Base-by-base conservation (phyloP, 2,797 vertebrate genomes). In the Spea hammondii region DNA sequence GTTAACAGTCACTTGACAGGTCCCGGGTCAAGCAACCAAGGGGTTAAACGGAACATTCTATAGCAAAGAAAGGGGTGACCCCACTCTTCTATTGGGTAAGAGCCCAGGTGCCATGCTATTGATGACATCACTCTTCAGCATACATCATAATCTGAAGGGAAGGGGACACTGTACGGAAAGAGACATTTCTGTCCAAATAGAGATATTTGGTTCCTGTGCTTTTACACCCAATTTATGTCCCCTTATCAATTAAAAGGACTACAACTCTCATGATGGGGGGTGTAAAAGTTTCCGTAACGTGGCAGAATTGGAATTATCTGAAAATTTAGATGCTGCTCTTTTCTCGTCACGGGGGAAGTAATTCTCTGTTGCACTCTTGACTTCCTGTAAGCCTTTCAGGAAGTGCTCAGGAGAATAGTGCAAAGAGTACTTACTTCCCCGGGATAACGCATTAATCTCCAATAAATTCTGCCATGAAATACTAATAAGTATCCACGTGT, bases 21-120 rank as follows among this genome's bases (percentile, higher is more conserved):
- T 8, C 71, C 6, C 68, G 32, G 32, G 54, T 53, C 54, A 51
- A 57, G 44, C 48, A 76, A 49, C 65, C 46, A 53, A 70, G 49
- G 6, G 4, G 48, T 51, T 70, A 70, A 51, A 48, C 17, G 5
- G 6, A 46, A 48, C 13, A 55, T 11, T 44, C 49, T 17, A 55
- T 67, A n/a, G 6, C 1, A 11, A 70, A n/a, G 70, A 13, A 17
- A 83, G 77, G 84, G 83, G 79, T 84, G 83, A 83, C 76, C 4
- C 17, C 12, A 47, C 32, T 9, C 2, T 45, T 48, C 5, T 9
- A 11, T 11, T 13, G 32, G 45, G 62, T 32, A 32, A 32, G 60
- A 12, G 10, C 70, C 59, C 46, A 7, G 12, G 14, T 11, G 8
- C 5, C 59, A 17, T 10, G 9, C 12, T 5, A 44, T 46, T 5